Percentiles rank a stretch among this genome's conserved stretches.
Evolutionary conservation across 2,797 vertebrate species (phyloP).

Genomic region (Amblyopsis hoosieri): DNA sequence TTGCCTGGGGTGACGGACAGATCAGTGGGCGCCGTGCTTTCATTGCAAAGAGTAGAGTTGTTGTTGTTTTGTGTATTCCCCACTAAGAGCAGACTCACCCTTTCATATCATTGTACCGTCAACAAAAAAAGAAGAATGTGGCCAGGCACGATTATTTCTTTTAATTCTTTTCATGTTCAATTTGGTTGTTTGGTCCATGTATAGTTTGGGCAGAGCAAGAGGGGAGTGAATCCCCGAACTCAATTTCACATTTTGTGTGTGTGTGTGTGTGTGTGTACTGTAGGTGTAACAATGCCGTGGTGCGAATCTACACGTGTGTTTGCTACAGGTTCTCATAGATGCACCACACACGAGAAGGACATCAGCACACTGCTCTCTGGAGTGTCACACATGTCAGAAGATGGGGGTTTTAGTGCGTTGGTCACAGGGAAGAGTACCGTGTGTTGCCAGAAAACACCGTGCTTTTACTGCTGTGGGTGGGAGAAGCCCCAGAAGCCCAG

Average conservation of each 20-base stretch:
- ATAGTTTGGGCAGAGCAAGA: conserved; percentile 75
- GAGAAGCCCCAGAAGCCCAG: conserved; percentile 4
- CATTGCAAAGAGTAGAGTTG: conserved; percentile 39
- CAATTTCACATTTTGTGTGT: conserved; percentile 81
- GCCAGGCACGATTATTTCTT: conserved; percentile 61
- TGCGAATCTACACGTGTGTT: conserved; percentile 20
- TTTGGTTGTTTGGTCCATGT: conserved; percentile 77
- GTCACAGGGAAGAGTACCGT: conserved; percentile 5
- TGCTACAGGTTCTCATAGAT: conserved; percentile 15
- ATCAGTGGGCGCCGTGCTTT: neutral
- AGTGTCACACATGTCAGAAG: conserved; percentile 13
- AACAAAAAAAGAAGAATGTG: conserved; percentile 59
- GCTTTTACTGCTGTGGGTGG: conserved; percentile 9
- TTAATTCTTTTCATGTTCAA: conserved; percentile 57
- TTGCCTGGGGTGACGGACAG: neutral
- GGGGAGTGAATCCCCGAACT: conserved; percentile 71
- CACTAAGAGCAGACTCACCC: conserved; percentile 86
- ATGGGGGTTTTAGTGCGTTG: conserved; percentile 5
- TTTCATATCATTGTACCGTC: conserved; percentile 85
- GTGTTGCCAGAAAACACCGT: conserved; percentile 9
- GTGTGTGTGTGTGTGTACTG: conserved; percentile 65
- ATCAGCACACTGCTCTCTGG: conserved; percentile 7
- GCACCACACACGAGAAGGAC: neutral
- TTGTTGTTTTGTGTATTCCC: conserved; percentile 81
- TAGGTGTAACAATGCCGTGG: conserved; percentile 25